phyloP scores from a whole-genome alignment of 2,113 vertebrate genomes.

The Aleadryas rufinucha region DNA sequence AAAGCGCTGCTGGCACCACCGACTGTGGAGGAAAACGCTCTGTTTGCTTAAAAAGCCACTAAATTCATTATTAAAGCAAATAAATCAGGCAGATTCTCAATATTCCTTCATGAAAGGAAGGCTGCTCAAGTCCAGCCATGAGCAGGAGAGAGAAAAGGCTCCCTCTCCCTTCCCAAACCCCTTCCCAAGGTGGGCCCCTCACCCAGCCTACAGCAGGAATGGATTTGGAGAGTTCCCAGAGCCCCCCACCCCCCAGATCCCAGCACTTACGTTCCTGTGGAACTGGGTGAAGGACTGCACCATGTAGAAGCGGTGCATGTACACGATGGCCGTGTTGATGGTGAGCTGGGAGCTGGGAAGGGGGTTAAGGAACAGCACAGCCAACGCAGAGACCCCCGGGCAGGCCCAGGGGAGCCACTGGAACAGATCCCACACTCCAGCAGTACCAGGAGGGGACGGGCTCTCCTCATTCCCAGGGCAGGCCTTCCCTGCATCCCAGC shows the following conservation, averaged over 20 bases:
- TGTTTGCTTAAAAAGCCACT: not conserved
- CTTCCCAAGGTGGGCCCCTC: not conserved
- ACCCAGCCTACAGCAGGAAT: not conserved
- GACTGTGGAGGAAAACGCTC: not conserved
- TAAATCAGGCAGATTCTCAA: accelerated
- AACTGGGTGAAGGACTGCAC: slow-evolving; percentile 95
- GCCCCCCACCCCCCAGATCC: accelerated
- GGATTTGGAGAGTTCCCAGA: not conserved
- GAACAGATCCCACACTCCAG: not conserved
- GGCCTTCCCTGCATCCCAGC: not conserved
- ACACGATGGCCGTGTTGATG: slow-evolving; percentile 95
- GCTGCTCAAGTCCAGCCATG: accelerated
- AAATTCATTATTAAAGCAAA: accelerated
- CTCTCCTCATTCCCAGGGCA: not conserved
- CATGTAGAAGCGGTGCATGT: slow-evolving; percentile 99
- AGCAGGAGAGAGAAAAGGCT: not conserved
- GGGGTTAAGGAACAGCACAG: slow-evolving; percentile 71
- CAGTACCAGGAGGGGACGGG: no score
- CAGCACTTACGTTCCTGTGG: slow-evolving; percentile 87
- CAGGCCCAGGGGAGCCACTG: not conserved
- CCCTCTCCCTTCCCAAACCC: not conserved
- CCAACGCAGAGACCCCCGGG: not conserved
- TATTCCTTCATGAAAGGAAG: accelerated
- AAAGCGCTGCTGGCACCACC: slow-evolving; percentile 89
- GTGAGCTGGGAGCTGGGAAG: slow-evolving; percentile 87